Conservation (phyloP, 2,113 vertebrate genomes). For the Sarotherodon lohbergeri region DNA sequence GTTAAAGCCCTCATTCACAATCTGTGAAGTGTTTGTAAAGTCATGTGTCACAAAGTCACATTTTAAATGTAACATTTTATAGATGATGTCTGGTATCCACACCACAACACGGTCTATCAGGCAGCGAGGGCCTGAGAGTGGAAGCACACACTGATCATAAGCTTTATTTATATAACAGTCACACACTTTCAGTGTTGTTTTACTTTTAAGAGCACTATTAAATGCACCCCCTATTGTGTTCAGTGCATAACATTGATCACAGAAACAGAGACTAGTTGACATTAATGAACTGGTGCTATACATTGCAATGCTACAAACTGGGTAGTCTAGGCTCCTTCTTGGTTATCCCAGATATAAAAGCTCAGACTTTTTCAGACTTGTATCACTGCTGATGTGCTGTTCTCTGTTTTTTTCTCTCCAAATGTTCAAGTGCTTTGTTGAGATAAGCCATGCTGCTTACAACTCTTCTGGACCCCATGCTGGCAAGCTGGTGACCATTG, state of each 20-base stretch:
- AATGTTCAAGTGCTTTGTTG: slow-evolving; percentile 93
- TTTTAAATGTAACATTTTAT: not conserved
- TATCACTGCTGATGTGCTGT: not conserved
- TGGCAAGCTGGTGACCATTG: slow-evolving; percentile 88
- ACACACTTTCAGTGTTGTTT: not conserved
- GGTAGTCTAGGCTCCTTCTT: not conserved
- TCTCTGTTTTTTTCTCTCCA: slow-evolving; percentile 15
- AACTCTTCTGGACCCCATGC: slow-evolving; percentile 84
- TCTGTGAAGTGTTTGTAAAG: accelerated
- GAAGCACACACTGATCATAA: not conserved
- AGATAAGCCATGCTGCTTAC: not conserved
- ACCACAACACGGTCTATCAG: slow-evolving; percentile 36
- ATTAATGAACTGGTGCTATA: not conserved
- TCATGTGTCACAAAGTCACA: accelerated
- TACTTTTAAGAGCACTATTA: not conserved
- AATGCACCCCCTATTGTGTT: not conserved
- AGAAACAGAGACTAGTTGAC: not conserved
- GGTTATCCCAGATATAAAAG: not conserved
- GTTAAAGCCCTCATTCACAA: not conserved
- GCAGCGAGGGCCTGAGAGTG: not conserved
- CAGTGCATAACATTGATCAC: not conserved
- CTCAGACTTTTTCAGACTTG: not conserved
- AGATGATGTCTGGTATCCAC: not conserved
- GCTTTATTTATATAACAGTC: not conserved
- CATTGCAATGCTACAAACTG: not conserved